phyloP scores from a whole-genome alignment of 2,888 invertebrate genomes.

The Erebia aethiops region DNA sequence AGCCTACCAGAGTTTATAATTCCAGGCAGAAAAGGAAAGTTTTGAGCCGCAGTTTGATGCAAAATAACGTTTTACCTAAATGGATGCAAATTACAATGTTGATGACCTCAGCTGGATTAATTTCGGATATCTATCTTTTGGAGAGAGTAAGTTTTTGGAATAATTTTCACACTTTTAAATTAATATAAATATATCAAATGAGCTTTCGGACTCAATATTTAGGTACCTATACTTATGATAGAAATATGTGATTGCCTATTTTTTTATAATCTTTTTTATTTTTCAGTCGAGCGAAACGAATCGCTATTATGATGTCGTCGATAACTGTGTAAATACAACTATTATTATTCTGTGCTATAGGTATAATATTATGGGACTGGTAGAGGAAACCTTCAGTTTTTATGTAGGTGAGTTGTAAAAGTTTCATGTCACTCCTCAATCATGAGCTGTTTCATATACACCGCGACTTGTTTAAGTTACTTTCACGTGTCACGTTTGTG shows the following conservation, averaged over 20 bases:
- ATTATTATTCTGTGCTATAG: too few relatives aligned
- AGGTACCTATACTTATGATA: not conserved
- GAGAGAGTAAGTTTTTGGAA: not conserved
- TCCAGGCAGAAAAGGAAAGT: not conserved
- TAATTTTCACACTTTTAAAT: not conserved
- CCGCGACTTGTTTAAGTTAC: not conserved
- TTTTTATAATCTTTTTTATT: not conserved
- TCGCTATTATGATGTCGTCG: not conserved
- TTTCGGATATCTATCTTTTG: not conserved
- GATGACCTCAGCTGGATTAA: not conserved
- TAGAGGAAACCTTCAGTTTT: not conserved
- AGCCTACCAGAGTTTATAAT: not conserved
- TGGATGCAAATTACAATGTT: conserved; percentile 4
- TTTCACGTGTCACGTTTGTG: not conserved
- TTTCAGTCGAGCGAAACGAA: not conserved
- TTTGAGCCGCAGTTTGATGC: not conserved
- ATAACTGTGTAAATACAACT: not conserved
- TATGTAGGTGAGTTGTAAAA: not conserved
- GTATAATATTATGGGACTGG: too few relatives aligned
- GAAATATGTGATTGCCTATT: not conserved
- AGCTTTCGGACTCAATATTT: not conserved
- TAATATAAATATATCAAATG: not conserved
- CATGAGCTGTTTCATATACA: not conserved
- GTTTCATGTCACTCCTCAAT: not conserved
- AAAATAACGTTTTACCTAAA: not conserved